Conservation (phyloP, 2,888 invertebrate genomes). For the Drosophila pseudotalamancana region DNA sequence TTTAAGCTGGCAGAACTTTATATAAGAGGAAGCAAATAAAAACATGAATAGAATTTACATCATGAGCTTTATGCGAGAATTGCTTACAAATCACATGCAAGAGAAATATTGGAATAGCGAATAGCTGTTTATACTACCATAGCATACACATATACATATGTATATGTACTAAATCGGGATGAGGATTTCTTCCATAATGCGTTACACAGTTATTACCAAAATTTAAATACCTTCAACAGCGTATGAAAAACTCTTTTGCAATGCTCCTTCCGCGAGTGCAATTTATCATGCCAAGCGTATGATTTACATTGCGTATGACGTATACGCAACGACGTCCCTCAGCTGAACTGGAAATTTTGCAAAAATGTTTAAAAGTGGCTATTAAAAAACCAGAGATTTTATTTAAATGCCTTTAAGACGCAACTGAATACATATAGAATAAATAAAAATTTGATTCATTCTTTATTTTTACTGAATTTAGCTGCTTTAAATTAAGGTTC, state of each 20-base stretch:
- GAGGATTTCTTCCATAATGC: no score
- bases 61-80: no score
- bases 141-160: not conserved
- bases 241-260: not conserved
- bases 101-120: no score
- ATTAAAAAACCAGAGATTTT: not conserved
- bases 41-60: no score
- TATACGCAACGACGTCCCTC: constrained; percentile 47
- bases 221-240: not conserved
- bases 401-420: not conserved
- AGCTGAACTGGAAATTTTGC: constrained; percentile 4
- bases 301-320: constrained; percentile 47
- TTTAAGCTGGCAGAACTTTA: no score
- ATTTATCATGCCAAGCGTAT: constrained; percentile 54
- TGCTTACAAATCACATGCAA: no score
- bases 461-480: not conserved
- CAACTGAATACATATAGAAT: not conserved
- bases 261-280: constrained; percentile 2
- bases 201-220: not conserved
- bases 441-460: not conserved
- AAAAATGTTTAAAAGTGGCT: not conserved
- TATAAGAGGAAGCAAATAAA: no score
- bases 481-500: not conserved
- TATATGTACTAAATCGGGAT: not conserved
- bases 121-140: no score